phyloP scores from a whole-genome alignment of 2,113 vertebrate genomes.

The Coptodon bakossiorum region DNA sequence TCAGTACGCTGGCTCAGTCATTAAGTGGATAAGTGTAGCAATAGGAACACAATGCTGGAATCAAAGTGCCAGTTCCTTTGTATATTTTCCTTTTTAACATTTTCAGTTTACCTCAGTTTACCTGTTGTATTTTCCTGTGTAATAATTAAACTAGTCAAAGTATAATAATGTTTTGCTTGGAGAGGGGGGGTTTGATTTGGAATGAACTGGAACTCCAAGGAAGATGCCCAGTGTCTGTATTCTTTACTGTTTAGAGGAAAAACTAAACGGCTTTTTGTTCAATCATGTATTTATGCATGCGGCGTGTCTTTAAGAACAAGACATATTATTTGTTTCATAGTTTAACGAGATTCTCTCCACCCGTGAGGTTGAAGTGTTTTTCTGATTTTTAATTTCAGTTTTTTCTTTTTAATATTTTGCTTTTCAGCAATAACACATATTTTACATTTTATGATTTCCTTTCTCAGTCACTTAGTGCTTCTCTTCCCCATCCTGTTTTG shows the following conservation, averaged over 20 bases:
- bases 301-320: background rate
- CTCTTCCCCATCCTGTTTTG: background rate
- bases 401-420: background rate
- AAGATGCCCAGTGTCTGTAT: background rate
- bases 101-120: background rate
- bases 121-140: background rate
- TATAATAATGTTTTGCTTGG: background rate
- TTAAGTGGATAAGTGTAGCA: background rate
- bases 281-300: background rate
- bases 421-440: background rate
- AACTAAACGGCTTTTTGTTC: background rate
- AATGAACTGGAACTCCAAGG: background rate
- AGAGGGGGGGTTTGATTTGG: background rate
- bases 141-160: background rate
- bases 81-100: background rate
- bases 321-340: background rate
- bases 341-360: background rate
- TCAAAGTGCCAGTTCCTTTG: background rate
- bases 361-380: background rate
- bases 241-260: background rate
- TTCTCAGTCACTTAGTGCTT: background rate
- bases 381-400: background rate
- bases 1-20: background rate
- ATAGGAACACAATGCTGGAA: background rate
- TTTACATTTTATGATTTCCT: background rate